phyloP scores from a whole-genome alignment of 2,797 vertebrate genomes.

The Pyrrhura leucotis region DNA sequence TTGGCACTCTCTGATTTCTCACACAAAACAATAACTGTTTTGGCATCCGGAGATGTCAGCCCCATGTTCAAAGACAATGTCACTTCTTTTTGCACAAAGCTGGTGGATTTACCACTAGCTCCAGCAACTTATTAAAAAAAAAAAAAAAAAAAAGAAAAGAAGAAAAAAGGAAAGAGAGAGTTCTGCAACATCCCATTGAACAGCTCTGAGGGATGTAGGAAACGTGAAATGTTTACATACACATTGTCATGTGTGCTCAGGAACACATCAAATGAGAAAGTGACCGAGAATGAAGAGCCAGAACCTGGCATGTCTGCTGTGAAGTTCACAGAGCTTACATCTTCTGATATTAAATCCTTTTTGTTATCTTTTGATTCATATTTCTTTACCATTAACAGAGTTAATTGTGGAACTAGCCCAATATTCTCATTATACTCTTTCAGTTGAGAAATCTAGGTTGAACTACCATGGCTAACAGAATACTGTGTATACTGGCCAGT shows the following conservation, averaged over 20 bases:
- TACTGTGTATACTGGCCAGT: neutral
- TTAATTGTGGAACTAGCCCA: neutral
- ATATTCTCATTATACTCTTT: neutral
- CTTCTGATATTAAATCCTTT: neutral
- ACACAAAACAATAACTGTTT: slow-evolving; percentile 35
- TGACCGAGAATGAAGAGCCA: neutral
- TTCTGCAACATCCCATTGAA: neutral
- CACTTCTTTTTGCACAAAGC: slow-evolving; percentile 21
- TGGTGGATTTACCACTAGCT: neutral
- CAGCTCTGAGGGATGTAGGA: neutral
- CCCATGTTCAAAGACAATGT: slow-evolving; percentile 1
- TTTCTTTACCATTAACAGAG: neutral
- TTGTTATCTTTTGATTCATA: neutral
- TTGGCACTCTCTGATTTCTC: neutral
- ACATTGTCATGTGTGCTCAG: neutral
- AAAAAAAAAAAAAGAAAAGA: neutral
- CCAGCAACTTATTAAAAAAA: neutral
- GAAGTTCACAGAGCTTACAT: neutral
- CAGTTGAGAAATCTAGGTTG: neutral
- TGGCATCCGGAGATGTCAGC: slow-evolving; percentile 7
- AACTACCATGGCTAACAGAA: neutral
- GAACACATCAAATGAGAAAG: neutral
- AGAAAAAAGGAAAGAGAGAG: neutral
- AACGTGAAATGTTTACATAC: neutral
- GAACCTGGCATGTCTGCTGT: neutral